These are phyloP conservation scores for Xiphias gladius DNA, from an alignment of 2,113 vertebrate species.

Conservation along the genomic window DNA sequence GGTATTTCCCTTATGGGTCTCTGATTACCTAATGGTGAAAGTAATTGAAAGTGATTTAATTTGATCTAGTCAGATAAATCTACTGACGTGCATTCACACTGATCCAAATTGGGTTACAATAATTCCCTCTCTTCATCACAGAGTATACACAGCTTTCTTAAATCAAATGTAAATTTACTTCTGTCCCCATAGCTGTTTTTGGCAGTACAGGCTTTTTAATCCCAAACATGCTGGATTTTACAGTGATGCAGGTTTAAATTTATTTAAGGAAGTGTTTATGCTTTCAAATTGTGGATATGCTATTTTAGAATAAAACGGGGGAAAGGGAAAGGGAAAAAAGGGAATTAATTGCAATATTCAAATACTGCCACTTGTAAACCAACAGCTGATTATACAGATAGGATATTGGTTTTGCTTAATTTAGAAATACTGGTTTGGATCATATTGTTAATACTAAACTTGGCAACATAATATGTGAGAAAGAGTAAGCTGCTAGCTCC, in stretches of 20 bases:
- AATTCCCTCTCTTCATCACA: background rate
- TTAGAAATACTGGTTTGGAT: constrained; percentile 31
- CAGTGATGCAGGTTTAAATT: background rate
- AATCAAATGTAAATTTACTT: constrained; percentile 10
- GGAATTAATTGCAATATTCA: constrained; percentile 38
- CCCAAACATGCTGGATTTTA: background rate
- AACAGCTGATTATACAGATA: constrained; percentile 21
- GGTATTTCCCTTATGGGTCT: background rate
- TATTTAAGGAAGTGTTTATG: constrained; percentile 29
- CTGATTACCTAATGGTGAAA: background rate
- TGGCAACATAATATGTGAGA: constrained; percentile 6
- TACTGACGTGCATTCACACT: background rate
- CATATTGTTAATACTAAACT: constrained; percentile 1
- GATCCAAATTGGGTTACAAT: constrained; percentile 20
- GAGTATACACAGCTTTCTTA: constrained; percentile 17
- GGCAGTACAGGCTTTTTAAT: constrained; percentile 7
- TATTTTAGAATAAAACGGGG: constrained; percentile 16
- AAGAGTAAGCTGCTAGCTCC: background rate
- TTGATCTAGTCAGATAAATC: too few relatives aligned
- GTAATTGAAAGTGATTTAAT: constrained; percentile 4
- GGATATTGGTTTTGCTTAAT: constrained; percentile 29
- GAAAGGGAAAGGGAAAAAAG: too few relatives aligned
- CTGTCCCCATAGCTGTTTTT: background rate
- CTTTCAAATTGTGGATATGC: constrained; percentile 8
- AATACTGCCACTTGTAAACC: background rate